Percentiles rank a stretch among this genome's conserved stretches.
Evolutionary conservation across 2,888 invertebrate genomes (phyloP).

Genomic region (Megastigmus dorsalis): DNA sequence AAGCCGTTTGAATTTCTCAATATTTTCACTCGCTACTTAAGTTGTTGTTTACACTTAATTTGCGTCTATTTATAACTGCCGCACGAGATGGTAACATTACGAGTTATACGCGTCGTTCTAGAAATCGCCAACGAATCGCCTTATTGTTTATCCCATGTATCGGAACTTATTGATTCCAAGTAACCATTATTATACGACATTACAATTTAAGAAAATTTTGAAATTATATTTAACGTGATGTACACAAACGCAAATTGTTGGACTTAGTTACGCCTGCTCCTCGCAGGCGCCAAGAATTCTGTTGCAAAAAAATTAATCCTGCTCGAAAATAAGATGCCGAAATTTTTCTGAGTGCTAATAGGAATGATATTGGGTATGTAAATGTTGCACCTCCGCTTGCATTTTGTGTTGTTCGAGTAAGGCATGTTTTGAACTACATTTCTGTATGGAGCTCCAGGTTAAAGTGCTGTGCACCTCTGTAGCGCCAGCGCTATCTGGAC

Average conservation of each 20-base stretch:
- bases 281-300: too few species aligned
- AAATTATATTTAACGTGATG: too few species aligned
- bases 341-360: too few species aligned
- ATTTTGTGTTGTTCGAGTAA: slow-evolving; percentile 43
- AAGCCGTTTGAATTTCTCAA: neutral
- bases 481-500: neutral
- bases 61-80: slow-evolving; percentile 8
- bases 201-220: too few species aligned
- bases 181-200: neutral
- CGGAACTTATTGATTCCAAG: neutral
- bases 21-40: neutral
- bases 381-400: too few species aligned
- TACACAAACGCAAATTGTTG: too few species aligned
- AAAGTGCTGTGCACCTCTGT: slow-evolving; percentile 22
- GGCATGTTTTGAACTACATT: too few species aligned
- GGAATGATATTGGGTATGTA: too few species aligned
- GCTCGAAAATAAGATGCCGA: too few species aligned
- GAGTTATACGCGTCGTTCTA: neutral
- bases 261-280: too few species aligned
- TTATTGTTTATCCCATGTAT: neutral
- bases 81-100: neutral
- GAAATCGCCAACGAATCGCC: slow-evolving; percentile 8
- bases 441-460: slow-evolving; percentile 18
- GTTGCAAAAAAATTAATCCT: too few species aligned
- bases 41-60: slow-evolving; percentile 6